phyloP scores from a whole-genome alignment of 2,797 vertebrate species.

The Ibycter americanus region DNA sequence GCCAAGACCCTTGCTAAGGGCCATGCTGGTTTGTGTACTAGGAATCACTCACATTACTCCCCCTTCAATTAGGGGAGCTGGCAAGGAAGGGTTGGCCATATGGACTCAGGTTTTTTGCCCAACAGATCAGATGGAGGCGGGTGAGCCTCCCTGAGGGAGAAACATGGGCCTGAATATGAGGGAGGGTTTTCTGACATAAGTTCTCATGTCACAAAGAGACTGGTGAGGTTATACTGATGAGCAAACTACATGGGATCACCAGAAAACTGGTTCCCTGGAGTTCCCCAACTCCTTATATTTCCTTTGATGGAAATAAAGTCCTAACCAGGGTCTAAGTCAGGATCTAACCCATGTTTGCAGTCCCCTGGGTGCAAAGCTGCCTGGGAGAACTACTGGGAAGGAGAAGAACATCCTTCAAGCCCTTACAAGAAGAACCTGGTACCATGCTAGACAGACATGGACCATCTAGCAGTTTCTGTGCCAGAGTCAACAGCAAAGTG shows the following conservation, averaged over 20 bases:
- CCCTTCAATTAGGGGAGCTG: background rate
- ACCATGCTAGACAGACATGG: background rate
- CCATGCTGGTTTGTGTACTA: background rate
- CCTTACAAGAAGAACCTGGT: background rate
- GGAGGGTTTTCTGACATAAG: background rate
- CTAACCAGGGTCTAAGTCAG: background rate
- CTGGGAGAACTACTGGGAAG: background rate
- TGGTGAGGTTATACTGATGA: background rate
- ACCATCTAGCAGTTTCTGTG: background rate
- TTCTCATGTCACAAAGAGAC: background rate
- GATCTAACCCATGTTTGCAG: background rate
- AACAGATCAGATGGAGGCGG: rapidly evolving
- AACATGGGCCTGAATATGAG: rapidly evolving
- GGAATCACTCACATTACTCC: background rate
- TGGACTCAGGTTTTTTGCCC: background rate
- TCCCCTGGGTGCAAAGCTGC: background rate
- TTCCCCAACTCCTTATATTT: background rate
- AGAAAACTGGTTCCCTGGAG: background rate
- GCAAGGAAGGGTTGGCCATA: background rate
- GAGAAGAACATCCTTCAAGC: background rate
- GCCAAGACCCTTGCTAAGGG: background rate
- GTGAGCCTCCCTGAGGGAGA: background rate
- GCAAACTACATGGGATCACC: background rate
- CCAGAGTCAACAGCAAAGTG: background rate
- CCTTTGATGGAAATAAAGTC: background rate